Percentiles rank a stretch among this genome's conserved stretches.
These are phyloP conservation scores for Tortrix viridana DNA, from an alignment of 2,888 invertebrate species.

Conservation along the genomic window DNA sequence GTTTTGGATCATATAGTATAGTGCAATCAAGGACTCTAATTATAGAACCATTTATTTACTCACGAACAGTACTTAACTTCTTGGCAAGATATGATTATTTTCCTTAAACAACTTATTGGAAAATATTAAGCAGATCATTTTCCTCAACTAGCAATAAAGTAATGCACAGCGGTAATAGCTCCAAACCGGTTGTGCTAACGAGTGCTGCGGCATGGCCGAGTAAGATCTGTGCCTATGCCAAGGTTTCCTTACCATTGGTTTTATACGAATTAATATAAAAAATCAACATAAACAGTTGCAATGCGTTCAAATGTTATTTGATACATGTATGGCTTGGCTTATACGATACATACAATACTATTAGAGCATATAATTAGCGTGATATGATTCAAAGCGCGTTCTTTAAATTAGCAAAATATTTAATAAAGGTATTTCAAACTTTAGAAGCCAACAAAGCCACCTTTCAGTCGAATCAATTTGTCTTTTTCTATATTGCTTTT, in stretches of 20 bases:
- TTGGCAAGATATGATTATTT: too few species aligned
- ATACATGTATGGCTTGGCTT: too few species aligned
- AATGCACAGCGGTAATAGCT: conserved; percentile 13
- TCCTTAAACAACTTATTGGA: not conserved
- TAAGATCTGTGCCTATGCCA: conserved; percentile 43
- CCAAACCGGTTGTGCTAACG: conserved; percentile 40
- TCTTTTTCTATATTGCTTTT: not conserved
- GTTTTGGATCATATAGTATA: too few species aligned
- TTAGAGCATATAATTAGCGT: not conserved
- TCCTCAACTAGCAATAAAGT: conserved; percentile 37
- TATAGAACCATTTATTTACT: too few species aligned
- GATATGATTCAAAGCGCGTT: not conserved
- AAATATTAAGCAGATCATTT: conserved; percentile 15
- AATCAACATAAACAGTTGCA: too few species aligned
- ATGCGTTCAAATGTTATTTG: too few species aligned
- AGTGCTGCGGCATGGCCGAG: conserved; percentile 40
- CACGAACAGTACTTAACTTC: too few species aligned
- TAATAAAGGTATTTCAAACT: conserved; percentile 2
- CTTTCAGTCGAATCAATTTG: conserved; percentile 5
- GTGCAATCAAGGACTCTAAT: too few species aligned
- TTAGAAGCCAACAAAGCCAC: conserved; percentile 20
- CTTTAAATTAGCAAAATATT: not conserved
- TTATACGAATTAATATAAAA: not conserved
- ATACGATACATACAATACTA: too few species aligned
- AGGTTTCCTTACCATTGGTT: conserved; percentile 30